Conservation (phyloP, 2,888 invertebrate genomes). For the Epinotia ramella region DNA sequence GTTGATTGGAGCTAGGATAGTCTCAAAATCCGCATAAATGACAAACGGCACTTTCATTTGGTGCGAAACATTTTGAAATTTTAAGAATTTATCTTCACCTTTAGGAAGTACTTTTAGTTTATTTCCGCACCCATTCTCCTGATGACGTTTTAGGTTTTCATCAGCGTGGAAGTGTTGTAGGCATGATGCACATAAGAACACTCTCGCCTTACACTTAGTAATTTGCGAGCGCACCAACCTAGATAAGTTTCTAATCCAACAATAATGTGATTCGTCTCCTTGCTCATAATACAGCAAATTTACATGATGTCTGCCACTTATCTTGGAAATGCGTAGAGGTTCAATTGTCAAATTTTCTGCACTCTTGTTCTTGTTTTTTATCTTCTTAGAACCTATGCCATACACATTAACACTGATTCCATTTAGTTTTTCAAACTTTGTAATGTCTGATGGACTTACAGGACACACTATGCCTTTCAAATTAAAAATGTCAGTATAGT, state of each 20-base stretch:
- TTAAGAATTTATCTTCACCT: constrained; percentile 44
- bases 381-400: constrained; percentile 45
- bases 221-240: constrained; percentile 2
- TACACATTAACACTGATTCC: constrained; percentile 54
- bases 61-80: constrained; percentile 46
- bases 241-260: constrained; percentile 39
- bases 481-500: constrained; percentile 49
- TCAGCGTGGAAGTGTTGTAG: constrained; percentile 24
- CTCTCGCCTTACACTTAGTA: neutral
- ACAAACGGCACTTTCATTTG: constrained; percentile 49
- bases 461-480: constrained; percentile 49
- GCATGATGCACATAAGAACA: constrained; percentile 14
- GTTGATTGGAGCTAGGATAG: constrained; percentile 50
- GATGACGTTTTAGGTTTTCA: constrained; percentile 16
- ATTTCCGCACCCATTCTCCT: constrained; percentile 2
- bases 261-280: constrained; percentile 3
- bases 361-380: neutral
- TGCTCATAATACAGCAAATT: constrained; percentile 49
- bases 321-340: constrained; percentile 49
- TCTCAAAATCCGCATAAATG: constrained; percentile 51
- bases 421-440: constrained; percentile 50
- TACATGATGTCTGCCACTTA: constrained; percentile 42
- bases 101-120: constrained; percentile 16
- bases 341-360: constrained; percentile 42
- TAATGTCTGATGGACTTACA: constrained; percentile 50